Conservation (phyloP, 2,113 vertebrate genomes). For the Crotalus viridis region DNA sequence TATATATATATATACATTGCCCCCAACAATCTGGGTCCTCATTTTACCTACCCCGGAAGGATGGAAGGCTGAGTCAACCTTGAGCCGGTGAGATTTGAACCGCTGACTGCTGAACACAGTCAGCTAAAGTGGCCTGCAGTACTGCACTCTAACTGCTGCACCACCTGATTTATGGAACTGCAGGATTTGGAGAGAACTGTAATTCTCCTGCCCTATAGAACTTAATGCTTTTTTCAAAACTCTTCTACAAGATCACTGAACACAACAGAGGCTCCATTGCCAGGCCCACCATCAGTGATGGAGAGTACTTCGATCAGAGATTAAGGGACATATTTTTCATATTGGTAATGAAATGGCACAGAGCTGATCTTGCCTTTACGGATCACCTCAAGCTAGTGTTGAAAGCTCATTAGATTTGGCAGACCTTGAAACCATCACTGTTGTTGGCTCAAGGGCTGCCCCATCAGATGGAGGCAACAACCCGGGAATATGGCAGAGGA, state of each 20-base stretch:
- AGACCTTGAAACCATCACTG: not conserved
- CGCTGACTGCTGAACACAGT: no score
- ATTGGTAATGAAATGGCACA: not conserved
- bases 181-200: not conserved
- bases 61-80: no score
- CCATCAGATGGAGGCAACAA: not conserved
- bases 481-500: not conserved
- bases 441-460: not conserved
- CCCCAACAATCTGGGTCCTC: no score
- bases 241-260: not conserved
- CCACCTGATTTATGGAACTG: not conserved
- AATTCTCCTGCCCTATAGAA: not conserved
- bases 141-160: no score
- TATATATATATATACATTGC: no score
- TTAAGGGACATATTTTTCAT: not conserved
- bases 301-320: not conserved
- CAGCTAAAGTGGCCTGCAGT: no score
- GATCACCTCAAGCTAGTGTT: not conserved
- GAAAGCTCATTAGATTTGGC: not conserved
- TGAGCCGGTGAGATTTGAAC: no score
- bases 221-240: not conserved
- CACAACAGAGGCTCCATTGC: not conserved
- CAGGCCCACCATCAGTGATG: not conserved
- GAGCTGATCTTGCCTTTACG: not conserved
- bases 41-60: no score